phyloP scores from a whole-genome alignment of 2,888 invertebrate genomes.

The Acronicta leporina region DNA sequence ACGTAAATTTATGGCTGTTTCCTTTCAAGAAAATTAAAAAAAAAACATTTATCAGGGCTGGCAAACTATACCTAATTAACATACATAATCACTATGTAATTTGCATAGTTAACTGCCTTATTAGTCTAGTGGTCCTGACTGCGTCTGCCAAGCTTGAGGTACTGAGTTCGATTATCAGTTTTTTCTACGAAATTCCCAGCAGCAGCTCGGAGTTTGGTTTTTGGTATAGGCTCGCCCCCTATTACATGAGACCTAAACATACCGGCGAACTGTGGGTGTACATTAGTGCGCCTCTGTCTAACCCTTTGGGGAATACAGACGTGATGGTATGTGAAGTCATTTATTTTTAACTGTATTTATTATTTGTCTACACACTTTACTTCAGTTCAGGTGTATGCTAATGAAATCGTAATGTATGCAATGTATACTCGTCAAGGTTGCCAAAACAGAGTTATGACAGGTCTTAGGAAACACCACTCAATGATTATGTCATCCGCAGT shows the following conservation, averaged over 20 bases:
- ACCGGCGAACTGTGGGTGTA: no score
- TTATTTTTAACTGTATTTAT: slow-evolving; percentile 17
- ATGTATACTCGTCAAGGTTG: slow-evolving; percentile 47
- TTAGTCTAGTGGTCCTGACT: no score
- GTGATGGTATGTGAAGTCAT: slow-evolving; percentile 37
- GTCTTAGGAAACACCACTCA: slow-evolving; percentile 20
- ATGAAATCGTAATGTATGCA: slow-evolving; percentile 40
- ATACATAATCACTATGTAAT: neutral
- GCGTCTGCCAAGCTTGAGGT: no score
- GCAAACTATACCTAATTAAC: no score
- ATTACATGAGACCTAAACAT: no score
- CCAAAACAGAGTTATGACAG: slow-evolving; percentile 47
- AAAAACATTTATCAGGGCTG: neutral
- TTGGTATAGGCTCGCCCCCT: no score
- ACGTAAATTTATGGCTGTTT: slow-evolving; percentile 27
- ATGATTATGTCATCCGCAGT: slow-evolving; percentile 64
- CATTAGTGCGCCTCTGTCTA: no score
- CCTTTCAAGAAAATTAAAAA: neutral
- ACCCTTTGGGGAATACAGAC: no score
- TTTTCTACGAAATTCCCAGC: no score
- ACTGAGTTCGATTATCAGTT: no score
- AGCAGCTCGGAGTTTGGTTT: no score
- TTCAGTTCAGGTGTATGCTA: slow-evolving; percentile 45
- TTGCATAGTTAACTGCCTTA: no score
- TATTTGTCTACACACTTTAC: slow-evolving; percentile 16